Evolutionary conservation across 2,797 vertebrate species (phyloP).

Genomic region (Falco berigora): DNA sequence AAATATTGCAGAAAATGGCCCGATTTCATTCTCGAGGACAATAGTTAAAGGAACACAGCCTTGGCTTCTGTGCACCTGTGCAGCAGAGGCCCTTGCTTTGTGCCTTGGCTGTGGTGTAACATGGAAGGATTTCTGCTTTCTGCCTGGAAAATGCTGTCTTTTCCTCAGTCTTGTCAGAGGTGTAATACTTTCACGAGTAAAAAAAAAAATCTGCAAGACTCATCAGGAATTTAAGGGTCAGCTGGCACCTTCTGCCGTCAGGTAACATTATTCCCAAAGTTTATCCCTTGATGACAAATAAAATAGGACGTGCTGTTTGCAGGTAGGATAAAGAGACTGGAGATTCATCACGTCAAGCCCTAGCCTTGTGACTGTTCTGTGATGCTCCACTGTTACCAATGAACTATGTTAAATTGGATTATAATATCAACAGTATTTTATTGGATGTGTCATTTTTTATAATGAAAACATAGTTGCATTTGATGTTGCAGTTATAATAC

Average conservation of each 20-base stretch:
- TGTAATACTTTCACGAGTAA: neutral
- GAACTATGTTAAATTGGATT: neutral
- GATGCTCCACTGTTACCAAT: neutral
- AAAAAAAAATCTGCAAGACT: neutral
- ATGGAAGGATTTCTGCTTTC: constrained; percentile 1
- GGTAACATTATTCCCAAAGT: neutral
- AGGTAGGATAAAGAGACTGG: neutral
- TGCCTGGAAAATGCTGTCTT: constrained; percentile 16
- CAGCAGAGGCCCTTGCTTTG: neutral
- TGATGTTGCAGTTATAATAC: neutral
- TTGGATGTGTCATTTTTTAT: constrained; percentile 19
- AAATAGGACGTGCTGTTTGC: constrained; percentile 11
- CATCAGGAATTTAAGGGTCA: neutral
- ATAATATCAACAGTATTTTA: constrained; percentile 4
- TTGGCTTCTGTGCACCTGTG: neutral
- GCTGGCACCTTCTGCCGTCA: neutral
- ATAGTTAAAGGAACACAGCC: neutral
- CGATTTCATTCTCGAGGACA: neutral
- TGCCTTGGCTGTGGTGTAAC: neutral
- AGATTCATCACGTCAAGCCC: neutral
- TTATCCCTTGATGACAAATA: neutral
- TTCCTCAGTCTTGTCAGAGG: neutral
- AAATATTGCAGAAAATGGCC: constrained; percentile 21
- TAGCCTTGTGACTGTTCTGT: neutral
- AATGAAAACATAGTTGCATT: neutral